These are phyloP conservation scores for Cartodere bifasciata DNA, from an alignment of 2,888 invertebrate species.

Conservation along the genomic window DNA sequence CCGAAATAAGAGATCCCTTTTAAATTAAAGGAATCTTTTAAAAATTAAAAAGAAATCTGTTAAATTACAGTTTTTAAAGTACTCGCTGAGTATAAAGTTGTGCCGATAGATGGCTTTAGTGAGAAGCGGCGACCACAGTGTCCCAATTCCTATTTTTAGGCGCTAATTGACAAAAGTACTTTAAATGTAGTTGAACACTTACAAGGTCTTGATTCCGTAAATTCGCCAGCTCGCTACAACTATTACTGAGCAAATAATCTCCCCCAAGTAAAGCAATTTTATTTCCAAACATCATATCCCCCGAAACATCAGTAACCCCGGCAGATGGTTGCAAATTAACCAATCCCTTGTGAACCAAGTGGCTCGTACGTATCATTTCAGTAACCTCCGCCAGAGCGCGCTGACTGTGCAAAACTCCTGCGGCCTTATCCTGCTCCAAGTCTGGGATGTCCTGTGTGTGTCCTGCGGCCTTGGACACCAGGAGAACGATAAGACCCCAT, in stretches of 20 bases:
- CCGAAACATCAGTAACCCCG: slow-evolving; percentile 41
- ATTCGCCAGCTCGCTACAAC: slow-evolving; percentile 75
- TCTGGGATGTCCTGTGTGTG: slow-evolving; percentile 67
- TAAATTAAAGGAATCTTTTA: too few relatives aligned
- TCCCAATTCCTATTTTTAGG: too few relatives aligned
- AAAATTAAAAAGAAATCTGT: too few relatives aligned
- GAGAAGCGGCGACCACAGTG: too few relatives aligned
- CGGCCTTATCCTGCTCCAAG: slow-evolving; percentile 74
- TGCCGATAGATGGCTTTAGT: too few relatives aligned
- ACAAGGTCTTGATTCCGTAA: slow-evolving; percentile 67
- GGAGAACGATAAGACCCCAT: slow-evolving; percentile 81
- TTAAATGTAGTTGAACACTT: too few relatives aligned
- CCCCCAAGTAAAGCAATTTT: slow-evolving; percentile 85
- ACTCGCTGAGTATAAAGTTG: too few relatives aligned
- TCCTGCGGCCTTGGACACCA: slow-evolving; percentile 87
- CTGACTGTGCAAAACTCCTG: slow-evolving; percentile 76
- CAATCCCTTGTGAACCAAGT: slow-evolving; percentile 69
- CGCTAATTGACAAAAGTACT: too few relatives aligned
- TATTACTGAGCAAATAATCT: slow-evolving; percentile 82
- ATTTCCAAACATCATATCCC: slow-evolving; percentile 88
- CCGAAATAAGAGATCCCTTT: too few relatives aligned
- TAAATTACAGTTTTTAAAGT: too few relatives aligned
- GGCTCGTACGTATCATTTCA: slow-evolving; percentile 90
- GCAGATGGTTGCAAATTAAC: slow-evolving; percentile 56
- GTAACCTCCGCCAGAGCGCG: slow-evolving; percentile 86